Evolutionary conservation across 2,797 vertebrate genomes (phyloP).

Genomic region (Hydrocynus forskahlii): DNA sequence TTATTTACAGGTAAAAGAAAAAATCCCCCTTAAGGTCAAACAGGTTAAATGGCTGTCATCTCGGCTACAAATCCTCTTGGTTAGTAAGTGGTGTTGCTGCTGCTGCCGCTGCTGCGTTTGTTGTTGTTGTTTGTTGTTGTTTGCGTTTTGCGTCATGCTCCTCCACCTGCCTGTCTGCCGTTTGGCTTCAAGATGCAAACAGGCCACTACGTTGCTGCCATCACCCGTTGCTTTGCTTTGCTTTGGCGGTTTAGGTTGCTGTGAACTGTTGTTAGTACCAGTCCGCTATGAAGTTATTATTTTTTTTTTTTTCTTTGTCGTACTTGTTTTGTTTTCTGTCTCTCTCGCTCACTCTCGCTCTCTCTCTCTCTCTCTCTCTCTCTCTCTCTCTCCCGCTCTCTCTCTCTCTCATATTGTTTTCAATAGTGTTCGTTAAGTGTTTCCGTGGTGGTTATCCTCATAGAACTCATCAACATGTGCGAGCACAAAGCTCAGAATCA

Average conservation of each 20-base stretch:
- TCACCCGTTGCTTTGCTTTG: slow-evolving; percentile 68
- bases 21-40: slow-evolving; percentile 69
- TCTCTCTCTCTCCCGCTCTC: no score
- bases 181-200: slow-evolving; percentile 82
- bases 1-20: slow-evolving; percentile 83
- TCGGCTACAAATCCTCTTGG: slow-evolving; percentile 78
- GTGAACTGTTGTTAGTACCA: slow-evolving; percentile 87
- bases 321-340: no score
- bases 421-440: slow-evolving; percentile 86
- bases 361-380: no score
- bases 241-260: slow-evolving; percentile 77
- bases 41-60: slow-evolving; percentile 77
- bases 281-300: slow-evolving; percentile 81
- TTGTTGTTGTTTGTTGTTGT: slow-evolving; percentile 57
- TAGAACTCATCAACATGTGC: slow-evolving; percentile 87
- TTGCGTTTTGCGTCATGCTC: slow-evolving; percentile 76
- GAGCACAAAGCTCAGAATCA: slow-evolving; percentile 91
- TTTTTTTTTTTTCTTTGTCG: slow-evolving; percentile 57
- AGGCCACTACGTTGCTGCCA: slow-evolving; percentile 76
- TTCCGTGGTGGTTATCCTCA: slow-evolving; percentile 88
- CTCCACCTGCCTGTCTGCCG: slow-evolving; percentile 71
- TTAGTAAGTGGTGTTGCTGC: slow-evolving; percentile 85
- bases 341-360: no score
- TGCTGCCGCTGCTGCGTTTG: no score
- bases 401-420: slow-evolving; percentile 67